Percentiles rank a stretch among this genome's conserved stretches.
Evolutionary conservation across 2,888 invertebrate species (phyloP).

Genomic region (Bursaphelenchus okinawaensis): DNA sequence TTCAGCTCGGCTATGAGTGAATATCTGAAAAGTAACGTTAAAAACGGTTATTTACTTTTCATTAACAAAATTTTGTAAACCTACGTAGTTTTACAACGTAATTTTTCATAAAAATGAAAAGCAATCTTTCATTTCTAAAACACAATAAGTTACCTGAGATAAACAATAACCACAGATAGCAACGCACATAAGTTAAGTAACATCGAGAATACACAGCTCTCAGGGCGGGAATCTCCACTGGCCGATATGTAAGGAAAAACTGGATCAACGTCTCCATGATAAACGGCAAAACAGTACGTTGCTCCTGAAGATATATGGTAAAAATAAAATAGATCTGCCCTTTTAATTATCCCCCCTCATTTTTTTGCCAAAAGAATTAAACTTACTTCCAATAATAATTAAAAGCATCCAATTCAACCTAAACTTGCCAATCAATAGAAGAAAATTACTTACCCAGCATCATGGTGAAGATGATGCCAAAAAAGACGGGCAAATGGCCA

Average conservation of each 20-base stretch:
- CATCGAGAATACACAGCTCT: slow-evolving; percentile 48
- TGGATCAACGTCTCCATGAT: slow-evolving; percentile 50
- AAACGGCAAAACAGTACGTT: slow-evolving; percentile 48
- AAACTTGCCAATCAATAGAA: neutral
- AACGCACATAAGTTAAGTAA: slow-evolving; percentile 39
- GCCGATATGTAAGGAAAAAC: slow-evolving; percentile 55
- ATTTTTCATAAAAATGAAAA: too few relatives aligned
- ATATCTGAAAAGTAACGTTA: slow-evolving; percentile 39
- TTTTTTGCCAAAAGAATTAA: too few relatives aligned
- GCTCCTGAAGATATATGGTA: slow-evolving; percentile 26
- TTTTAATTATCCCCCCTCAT: too few relatives aligned
- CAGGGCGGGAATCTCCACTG: slow-evolving; percentile 46
- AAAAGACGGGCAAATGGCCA: slow-evolving; percentile 48
- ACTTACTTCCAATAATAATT: too few relatives aligned
- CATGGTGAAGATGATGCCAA: slow-evolving; percentile 41
- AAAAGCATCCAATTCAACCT: neutral
- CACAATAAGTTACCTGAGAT: slow-evolving; percentile 34
- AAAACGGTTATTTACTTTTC: neutral
- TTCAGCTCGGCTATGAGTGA: slow-evolving; percentile 38
- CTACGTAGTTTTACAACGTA: too few relatives aligned
- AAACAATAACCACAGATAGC: slow-evolving; percentile 38
- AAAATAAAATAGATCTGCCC: too few relatives aligned
- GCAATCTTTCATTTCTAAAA: neutral
- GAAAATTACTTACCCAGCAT: slow-evolving; percentile 40
- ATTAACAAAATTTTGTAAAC: too few relatives aligned